Percentiles rank a stretch among this genome's conserved stretches.
Evolutionary conservation across 2,113 vertebrate species (phyloP).

Genomic region (Zingel zingel): DNA sequence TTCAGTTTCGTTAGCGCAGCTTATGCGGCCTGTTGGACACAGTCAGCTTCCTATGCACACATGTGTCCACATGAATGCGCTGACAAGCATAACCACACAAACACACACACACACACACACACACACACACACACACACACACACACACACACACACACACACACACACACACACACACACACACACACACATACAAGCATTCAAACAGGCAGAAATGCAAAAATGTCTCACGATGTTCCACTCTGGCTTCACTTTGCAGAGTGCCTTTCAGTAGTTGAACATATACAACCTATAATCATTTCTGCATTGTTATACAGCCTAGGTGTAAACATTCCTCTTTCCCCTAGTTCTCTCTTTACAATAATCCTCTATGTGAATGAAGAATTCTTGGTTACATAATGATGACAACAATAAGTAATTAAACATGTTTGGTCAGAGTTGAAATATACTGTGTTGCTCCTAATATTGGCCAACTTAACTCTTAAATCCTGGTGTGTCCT

Average conservation of each 20-base stretch:
- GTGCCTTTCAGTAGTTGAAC: slow-evolving; percentile 51
- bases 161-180: slow-evolving; percentile 19
- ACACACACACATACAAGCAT: slow-evolving; percentile 28
- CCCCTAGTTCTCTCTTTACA: slow-evolving; percentile 12
- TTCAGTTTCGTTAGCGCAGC: slow-evolving; percentile 54
- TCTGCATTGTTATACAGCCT: slow-evolving; percentile 59
- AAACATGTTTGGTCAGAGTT: slow-evolving; percentile 27
- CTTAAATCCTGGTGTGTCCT: neutral
- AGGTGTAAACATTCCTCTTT: slow-evolving; percentile 58
- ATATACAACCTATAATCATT: slow-evolving; percentile 66
- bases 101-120: slow-evolving; percentile 25
- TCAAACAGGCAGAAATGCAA: slow-evolving; percentile 53
- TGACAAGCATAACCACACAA: slow-evolving; percentile 51
- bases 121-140: slow-evolving; percentile 24
- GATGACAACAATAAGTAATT: slow-evolving; percentile 44
- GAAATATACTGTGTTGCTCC: slow-evolving; percentile 20
- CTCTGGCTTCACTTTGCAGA: slow-evolving; percentile 33
- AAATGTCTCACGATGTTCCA: slow-evolving; percentile 27
- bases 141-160: slow-evolving; percentile 16
- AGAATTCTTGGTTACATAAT: slow-evolving; percentile 30
- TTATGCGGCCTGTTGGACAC: slow-evolving; percentile 46
- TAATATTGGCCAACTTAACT: slow-evolving; percentile 30
- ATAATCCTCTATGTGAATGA: slow-evolving; percentile 17
- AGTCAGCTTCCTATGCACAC: slow-evolving; percentile 34
- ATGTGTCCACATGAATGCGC: slow-evolving; percentile 45